A percentile compares a stretch with the other conserved stretches of the same genome.
Evolutionary conservation across 1,140 invertebrate species (phyloP).

Genomic region (Eriocheir sinensis): DNA sequence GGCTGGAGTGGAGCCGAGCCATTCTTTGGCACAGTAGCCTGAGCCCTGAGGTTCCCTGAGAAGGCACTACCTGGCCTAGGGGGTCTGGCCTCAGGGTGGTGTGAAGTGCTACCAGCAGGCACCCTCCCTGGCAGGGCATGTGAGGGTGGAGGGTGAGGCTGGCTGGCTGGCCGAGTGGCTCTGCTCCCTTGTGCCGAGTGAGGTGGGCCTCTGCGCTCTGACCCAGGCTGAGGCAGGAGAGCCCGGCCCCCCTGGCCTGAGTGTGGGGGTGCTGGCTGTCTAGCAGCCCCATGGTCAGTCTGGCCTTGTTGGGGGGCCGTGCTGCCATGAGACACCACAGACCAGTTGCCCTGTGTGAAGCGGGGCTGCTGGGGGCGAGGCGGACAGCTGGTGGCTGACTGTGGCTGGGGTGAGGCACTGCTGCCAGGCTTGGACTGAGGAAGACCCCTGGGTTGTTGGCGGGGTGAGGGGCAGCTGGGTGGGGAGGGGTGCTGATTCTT

Average conservation of each 20-base stretch:
- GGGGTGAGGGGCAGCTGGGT: neutral
- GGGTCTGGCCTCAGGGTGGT: neutral
- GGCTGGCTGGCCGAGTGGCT: neutral
- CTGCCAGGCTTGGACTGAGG: neutral
- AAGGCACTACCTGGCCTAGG: neutral
- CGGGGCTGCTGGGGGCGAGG: neutral
- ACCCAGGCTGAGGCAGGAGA: neutral
- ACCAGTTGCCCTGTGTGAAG: neutral
- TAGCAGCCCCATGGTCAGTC: too few relatives aligned
- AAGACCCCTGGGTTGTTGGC: neutral
- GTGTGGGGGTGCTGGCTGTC: neutral
- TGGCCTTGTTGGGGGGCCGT: neutral
- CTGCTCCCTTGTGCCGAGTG: neutral
- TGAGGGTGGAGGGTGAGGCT: neutral
- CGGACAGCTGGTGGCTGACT: too few relatives aligned
- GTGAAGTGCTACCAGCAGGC: neutral
- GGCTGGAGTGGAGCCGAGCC: neutral
- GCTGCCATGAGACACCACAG: neutral
- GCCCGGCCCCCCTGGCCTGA: neutral
- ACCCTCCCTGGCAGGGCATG: neutral
- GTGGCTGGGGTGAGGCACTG: neutral
- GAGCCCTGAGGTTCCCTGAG: neutral
- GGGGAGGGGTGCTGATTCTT: constrained; percentile 7
- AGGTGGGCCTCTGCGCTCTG: neutral
- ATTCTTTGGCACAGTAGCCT: neutral